Conservation (phyloP, 2,888 invertebrate species). For the Polydrusus cervinus region DNA sequence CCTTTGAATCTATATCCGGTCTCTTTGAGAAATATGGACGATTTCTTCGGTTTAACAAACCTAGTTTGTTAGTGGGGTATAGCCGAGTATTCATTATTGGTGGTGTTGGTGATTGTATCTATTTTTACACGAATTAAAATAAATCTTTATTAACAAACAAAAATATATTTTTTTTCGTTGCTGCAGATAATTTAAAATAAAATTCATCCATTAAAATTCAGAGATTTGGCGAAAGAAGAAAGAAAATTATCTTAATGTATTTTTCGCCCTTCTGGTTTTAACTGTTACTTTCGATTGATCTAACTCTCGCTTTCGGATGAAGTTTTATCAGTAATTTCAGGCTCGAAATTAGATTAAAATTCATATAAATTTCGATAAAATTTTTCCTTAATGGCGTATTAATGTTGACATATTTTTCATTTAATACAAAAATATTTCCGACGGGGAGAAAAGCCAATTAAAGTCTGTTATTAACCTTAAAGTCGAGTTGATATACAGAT, state of each 20-base stretch:
- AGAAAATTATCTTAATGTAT: not conserved
- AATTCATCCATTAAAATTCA: not conserved
- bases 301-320: not conserved
- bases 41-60: no score
- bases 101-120: no score
- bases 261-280: not conserved
- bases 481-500: no score
- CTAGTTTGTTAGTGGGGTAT: no score
- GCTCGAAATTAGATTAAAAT: not conserved
- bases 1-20: no score
- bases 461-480: no score
- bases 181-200: not conserved
- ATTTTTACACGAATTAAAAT: no score
- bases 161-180: no score
- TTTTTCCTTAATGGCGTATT: not conserved
- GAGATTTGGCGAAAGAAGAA: not conserved
- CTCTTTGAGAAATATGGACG: no score
- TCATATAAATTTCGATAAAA: not conserved
- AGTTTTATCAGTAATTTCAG: conserved; percentile 4
- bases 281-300: conserved; percentile 1
- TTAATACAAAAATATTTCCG: not conserved
- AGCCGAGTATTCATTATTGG: no score
- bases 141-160: no score
- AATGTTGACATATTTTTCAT: not conserved
- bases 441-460: not conserved